Conservation (phyloP, 2,888 invertebrate genomes). For the Lasioglossum marginatum region DNA sequence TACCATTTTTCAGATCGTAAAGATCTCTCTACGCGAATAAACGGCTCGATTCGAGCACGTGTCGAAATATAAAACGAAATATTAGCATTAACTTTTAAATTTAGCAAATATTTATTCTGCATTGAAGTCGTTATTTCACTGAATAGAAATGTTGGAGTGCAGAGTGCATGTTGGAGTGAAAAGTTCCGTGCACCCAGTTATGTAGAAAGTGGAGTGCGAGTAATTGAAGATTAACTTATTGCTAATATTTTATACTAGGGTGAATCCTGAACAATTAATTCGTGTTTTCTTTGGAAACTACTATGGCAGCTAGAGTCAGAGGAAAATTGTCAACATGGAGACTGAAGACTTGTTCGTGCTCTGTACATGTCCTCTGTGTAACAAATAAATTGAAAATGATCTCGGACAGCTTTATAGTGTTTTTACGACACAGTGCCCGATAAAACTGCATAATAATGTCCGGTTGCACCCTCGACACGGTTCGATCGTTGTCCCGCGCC, state of each 20-base stretch:
- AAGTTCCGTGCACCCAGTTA: too few species aligned
- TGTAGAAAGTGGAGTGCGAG: too few species aligned
- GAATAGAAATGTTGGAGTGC: too few species aligned
- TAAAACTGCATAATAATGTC: constrained; percentile 48
- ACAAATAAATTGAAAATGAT: neutral
- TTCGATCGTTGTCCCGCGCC: neutral
- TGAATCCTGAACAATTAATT: too few species aligned
- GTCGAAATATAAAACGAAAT: neutral
- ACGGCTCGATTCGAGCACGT: neutral
- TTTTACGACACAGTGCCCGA: constrained; percentile 20
- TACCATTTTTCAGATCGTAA: neutral
- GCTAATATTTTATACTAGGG: too few species aligned
- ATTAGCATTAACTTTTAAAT: too few species aligned
- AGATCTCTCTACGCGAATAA: neutral
- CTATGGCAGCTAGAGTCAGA: neutral
- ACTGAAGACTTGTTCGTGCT: neutral
- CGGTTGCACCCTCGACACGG: constrained; percentile 37
- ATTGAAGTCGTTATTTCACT: too few species aligned
- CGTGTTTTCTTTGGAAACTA: too few species aligned
- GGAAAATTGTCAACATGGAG: neutral
- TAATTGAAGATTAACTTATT: too few species aligned
- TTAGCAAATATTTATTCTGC: too few species aligned
- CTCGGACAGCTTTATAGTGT: neutral
- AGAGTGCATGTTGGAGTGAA: too few species aligned
- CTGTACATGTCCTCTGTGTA: neutral